Evolutionary conservation across 2,797 vertebrate genomes (phyloP), one percentile per base, ranked within the genome.

Genomic region (Karalla daura): DNA sequence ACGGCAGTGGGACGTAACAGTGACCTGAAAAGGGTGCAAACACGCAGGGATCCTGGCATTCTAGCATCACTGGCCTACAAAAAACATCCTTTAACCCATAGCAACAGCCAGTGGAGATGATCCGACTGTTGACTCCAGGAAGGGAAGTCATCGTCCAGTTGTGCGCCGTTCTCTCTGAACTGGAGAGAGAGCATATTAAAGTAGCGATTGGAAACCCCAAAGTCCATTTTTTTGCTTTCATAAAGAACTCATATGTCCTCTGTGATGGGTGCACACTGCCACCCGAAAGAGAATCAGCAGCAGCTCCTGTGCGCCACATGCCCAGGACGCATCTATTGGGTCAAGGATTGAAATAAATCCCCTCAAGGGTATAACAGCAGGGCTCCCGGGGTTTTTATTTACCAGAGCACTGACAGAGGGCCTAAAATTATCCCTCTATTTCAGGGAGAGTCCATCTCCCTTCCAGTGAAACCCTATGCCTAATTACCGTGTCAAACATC

Each of bases 361-460:
- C 61, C 53, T 66, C 40, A 59, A 62, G 79, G 71, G 56, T 65
- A 49, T 11, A 81, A 49, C 78, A 79, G 60, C 56, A 36, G 41
- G 30, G 54, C 50, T 83, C 62, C 28, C 23, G 25, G 50, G 69
- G 52, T 65, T 83, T 87, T 85, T 85, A 87, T 86, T 90, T 85
- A 90, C 86, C 86, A 65, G 56, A 59, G 72, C 74, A 79, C 66
- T 73, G 82, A 86, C 81, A 59, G 74, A 75, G 62, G 54, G 36
- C 54, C 85, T 91, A 91, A 91, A 91, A 86, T 80, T 89, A 89
- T 80, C 79, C 45, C 28, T 73, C 86, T 90, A 86, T 91, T 91
- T 88, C 80, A 86, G 81, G 78, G 75, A 76, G 60, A 62, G 53
- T 75, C 70, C 50, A 53, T 79, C 43, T 51, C 36, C 70, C 64